phyloP scores from a whole-genome alignment of 2,113 vertebrate genomes.

The Vulpes vulpes region DNA sequence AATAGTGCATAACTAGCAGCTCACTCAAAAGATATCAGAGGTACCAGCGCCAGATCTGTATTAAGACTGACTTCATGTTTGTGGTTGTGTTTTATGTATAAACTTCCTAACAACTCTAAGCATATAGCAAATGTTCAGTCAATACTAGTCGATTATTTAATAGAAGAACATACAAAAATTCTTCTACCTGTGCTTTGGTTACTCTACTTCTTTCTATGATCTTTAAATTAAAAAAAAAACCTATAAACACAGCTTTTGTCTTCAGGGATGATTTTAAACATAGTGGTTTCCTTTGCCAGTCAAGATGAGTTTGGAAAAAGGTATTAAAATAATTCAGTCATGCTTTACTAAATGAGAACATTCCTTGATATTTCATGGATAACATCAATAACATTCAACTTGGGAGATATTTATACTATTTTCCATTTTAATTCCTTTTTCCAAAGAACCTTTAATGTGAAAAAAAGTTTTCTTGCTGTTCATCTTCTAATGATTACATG shows the following conservation, averaged over 20 bases:
- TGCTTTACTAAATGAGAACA: constrained; percentile 2
- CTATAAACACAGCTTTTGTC: neutral
- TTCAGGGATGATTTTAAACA: neutral
- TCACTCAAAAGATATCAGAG: neutral
- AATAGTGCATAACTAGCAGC: neutral
- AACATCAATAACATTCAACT: neutral
- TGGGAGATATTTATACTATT: neutral
- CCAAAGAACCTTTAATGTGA: constrained; percentile 38
- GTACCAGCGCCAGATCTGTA: neutral
- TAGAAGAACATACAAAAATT: neutral
- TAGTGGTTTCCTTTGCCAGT: neutral
- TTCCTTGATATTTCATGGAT: neutral
- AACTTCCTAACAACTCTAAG: neutral
- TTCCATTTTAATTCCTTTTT: constrained; percentile 33
- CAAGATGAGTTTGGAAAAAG: neutral
- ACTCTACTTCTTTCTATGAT: neutral
- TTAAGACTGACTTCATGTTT: neutral
- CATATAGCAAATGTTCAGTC: neutral
- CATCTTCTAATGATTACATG: constrained; percentile 35
- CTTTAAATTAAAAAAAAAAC: constrained; percentile 29
- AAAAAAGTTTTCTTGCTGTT: constrained; percentile 49
- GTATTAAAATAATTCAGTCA: neutral
- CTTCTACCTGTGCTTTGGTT: neutral
- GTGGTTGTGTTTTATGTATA: neutral
- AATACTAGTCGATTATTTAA: neutral